Base-by-base conservation (phyloP, 2,797 vertebrate species). In the Malurus leucopterus region DNA sequence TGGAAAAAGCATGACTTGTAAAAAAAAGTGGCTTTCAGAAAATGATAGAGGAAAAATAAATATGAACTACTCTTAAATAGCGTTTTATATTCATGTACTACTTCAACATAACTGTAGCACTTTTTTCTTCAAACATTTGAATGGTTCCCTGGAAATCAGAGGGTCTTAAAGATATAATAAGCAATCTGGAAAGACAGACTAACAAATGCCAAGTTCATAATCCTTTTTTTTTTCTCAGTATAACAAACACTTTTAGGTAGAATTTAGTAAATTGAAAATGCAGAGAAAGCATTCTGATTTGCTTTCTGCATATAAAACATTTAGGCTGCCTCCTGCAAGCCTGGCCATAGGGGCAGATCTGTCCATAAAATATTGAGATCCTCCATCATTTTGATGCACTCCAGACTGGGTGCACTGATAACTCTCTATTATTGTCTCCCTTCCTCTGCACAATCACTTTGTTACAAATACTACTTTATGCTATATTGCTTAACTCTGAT, bases 281-380 rank as follows among this genome's bases (percentile, higher is more conserved):
- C 40, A 70, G 34, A 87, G 8, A 10, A 67, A 32, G 23, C 3
- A 71, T 54, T 71, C 50, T 71, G 8, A 50, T 50, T 64, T 79
- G 9, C 40, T 83, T 82, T 69, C 32, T 65, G 2, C 21, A 2
- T 30, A 11, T n/a, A 40, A 72, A 84, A 59, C 4, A 21, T 34
- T 19, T 21, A 68, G 22, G 13, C 4, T 63, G 13, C 19, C 30
- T 79, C 9, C 24, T 57, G 19, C 29, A 70, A 58, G 20, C 9
- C 61, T 23, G 15, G 13, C 44, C n/a, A 69, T 7, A 54, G 27
- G 21, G 49, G 67, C 50, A 64, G 36, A 50, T 30, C 14, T 46
- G 17, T 26, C 20, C 0, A 1, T 61, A 53, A 54, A 1, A 9
- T 21, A 38, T 0, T 22, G 32, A 81, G 51, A n/a, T 41, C 5